Conservation (phyloP, 2,113 vertebrate genomes). For the Pygoscelis adeliae region DNA sequence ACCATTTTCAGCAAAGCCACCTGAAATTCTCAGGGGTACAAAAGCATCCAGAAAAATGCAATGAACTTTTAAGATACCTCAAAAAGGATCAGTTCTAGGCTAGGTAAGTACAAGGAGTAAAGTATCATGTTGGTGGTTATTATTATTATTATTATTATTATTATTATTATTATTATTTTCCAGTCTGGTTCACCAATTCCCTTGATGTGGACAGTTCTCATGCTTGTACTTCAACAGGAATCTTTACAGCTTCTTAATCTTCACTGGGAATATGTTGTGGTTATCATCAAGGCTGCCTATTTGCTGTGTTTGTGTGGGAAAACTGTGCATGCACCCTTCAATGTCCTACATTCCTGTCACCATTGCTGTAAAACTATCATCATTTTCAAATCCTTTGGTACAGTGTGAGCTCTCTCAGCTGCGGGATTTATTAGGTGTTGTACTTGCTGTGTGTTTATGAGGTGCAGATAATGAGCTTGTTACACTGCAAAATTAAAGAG, state of each 20-base stretch:
- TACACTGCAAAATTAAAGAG: not conserved
- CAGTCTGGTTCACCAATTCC: accelerated
- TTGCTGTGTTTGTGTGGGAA: not conserved
- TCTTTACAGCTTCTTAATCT: not conserved
- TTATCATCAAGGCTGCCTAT: not conserved
- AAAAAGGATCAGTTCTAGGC: not conserved
- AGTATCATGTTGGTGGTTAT: accelerated
- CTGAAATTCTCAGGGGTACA: not conserved
- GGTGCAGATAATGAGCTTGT: conserved; percentile 5
- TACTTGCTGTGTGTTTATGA: not conserved
- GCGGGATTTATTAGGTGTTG: conserved; percentile 18
- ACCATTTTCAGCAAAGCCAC: not conserved
- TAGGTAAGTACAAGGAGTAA: not conserved
- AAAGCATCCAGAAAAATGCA: not conserved
- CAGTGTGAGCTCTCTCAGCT: not conserved
- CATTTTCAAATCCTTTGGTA: not conserved
- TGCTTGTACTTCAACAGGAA: not conserved
- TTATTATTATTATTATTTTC: not conserved
- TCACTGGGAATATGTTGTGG: not conserved
- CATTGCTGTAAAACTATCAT: not conserved
- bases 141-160: not conserved
- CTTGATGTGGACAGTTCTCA: not conserved
- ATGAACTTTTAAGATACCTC: not conserved
- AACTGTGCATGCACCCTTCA: not conserved
- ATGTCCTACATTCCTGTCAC: not conserved